Evolutionary conservation across 2,113 vertebrate genomes (phyloP).

Genomic region (Ammodytes dubius): DNA sequence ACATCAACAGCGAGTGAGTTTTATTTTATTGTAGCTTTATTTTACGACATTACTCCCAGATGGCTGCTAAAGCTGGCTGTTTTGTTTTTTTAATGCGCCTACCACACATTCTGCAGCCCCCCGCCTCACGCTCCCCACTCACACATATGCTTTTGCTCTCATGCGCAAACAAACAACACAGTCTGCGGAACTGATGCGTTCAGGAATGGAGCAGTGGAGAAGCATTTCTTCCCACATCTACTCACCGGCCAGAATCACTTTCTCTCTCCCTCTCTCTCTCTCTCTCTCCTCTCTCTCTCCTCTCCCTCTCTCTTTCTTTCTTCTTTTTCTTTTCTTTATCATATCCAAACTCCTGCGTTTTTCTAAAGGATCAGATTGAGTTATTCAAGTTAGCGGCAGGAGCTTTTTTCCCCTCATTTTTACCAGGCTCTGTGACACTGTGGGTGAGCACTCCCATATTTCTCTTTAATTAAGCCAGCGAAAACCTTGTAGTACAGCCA

Average conservation of each 20-base stretch:
- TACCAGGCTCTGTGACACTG: constrained; percentile 73
- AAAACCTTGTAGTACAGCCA: constrained; percentile 85
- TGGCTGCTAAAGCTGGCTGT: constrained; percentile 62
- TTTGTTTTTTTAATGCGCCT: constrained; percentile 45
- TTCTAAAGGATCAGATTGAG: constrained; percentile 56
- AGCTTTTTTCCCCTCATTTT: constrained; percentile 60
- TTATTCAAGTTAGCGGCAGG: constrained; percentile 69
- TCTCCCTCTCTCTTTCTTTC: no score
- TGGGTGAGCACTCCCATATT: constrained; percentile 82
- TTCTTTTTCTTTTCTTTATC: constrained; percentile 15
- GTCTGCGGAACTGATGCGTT: constrained; percentile 34
- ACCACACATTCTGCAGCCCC: constrained; percentile 51
- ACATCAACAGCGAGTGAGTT: constrained; percentile 74
- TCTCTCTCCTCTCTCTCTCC: background rate
- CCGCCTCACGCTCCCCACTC: background rate
- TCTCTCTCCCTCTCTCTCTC: background rate
- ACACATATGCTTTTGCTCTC: constrained; percentile 60
- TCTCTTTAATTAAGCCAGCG: constrained; percentile 84
- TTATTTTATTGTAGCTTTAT: constrained; percentile 76
- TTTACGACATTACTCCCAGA: constrained; percentile 78
- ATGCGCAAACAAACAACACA: constrained; percentile 62
- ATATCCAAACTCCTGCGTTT: constrained; percentile 25
- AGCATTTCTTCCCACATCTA: no score
- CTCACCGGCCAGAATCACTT: constrained; percentile 6
- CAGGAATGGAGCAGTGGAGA: constrained; percentile 16